Conservation (phyloP, 35 echinoderm and acorn worm species). For the Eucidaris tribuloides region DNA sequence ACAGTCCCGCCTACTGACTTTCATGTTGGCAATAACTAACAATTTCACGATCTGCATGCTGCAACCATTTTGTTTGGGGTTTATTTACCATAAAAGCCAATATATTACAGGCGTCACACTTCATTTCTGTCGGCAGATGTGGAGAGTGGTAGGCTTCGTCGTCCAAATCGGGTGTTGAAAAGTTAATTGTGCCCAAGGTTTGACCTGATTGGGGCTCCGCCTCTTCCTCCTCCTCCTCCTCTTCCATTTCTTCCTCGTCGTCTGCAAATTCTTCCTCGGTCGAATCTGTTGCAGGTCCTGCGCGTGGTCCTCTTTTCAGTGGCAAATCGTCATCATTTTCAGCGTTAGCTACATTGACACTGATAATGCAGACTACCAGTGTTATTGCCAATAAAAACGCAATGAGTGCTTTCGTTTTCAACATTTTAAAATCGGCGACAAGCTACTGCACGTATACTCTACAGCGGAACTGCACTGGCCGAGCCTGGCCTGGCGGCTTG, state of each 20-base stretch:
- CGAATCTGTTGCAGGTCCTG: not conserved
- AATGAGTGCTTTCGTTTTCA: no score
- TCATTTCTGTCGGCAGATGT: slow-evolving; percentile 66
- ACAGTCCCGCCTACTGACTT: no score
- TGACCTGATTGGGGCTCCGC: not conserved
- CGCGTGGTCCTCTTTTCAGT: not conserved
- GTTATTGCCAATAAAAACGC: no score
- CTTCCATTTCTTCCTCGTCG: slow-evolving; percentile 3
- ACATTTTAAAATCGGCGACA: no score
- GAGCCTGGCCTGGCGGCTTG: no score
- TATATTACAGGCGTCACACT: slow-evolving; percentile 91
- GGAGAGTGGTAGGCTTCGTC: slow-evolving; percentile 78
- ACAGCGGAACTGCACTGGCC: no score
- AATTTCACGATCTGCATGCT: no score
- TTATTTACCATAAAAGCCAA: slow-evolving; percentile 65
- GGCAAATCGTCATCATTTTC: not conserved
- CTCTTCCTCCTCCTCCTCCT: slow-evolving; percentile 12
- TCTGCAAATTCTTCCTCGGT: not conserved
- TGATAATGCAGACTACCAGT: no score
- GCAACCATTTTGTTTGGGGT: no score
- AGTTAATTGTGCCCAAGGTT: slow-evolving; percentile 37
- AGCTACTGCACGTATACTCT: no score
- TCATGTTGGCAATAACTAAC: no score
- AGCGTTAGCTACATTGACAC: not conserved
- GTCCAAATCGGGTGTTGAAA: slow-evolving; percentile 62